Conservation (phyloP, 1,140 invertebrate species). For the Eupristina koningsbergeri region DNA sequence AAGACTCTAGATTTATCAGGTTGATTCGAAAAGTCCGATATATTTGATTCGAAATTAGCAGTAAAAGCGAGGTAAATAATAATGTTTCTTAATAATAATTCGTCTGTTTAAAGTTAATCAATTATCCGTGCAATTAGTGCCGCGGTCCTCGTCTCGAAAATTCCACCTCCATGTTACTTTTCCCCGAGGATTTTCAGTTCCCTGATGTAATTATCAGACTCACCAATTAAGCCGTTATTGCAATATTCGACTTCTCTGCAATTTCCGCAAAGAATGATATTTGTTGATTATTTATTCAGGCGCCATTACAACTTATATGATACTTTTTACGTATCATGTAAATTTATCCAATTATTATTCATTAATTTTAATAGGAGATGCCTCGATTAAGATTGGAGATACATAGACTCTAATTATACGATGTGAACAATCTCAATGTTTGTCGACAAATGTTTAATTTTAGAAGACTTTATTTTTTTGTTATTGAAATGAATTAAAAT, state of each 20-base stretch:
- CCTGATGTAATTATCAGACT: slow-evolving; percentile 44
- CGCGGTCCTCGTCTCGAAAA: slow-evolving; percentile 38
- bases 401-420: too few species aligned
- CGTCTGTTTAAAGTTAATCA: slow-evolving; percentile 33
- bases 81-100: background rate
- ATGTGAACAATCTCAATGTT: too few species aligned
- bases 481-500: too few species aligned
- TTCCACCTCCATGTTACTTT: slow-evolving; percentile 28
- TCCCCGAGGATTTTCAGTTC: slow-evolving; percentile 20
- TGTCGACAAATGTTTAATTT: too few species aligned
- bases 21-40: too few species aligned
- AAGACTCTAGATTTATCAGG: too few species aligned
- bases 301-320: background rate
- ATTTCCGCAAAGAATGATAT: background rate
- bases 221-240: slow-evolving; percentile 46
- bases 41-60: background rate
- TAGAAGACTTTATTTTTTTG: too few species aligned
- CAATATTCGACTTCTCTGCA: slow-evolving; percentile 6
- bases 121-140: slow-evolving; percentile 50
- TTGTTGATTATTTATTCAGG: slow-evolving; percentile 17
- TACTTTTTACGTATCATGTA: background rate
- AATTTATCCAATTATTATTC: background rate
- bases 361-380: background rate
- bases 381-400: background rate
- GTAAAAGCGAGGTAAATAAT: background rate